Percentiles rank a stretch among this genome's conserved stretches.
These are phyloP conservation scores for Corythoichthys intestinalis DNA, from an alignment of 2,113 vertebrate species.

Conservation along the genomic window DNA sequence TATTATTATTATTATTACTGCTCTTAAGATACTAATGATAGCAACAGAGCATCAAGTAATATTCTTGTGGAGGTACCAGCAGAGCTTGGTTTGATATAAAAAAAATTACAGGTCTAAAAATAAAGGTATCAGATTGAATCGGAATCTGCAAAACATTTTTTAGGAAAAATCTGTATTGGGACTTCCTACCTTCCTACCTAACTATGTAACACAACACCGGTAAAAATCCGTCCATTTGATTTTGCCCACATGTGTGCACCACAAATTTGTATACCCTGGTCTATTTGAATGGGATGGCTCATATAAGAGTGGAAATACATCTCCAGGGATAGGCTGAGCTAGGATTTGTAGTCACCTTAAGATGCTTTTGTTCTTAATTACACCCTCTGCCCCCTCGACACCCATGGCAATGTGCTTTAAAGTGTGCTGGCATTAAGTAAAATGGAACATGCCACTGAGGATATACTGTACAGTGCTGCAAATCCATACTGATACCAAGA, in stretches of 20 bases:
- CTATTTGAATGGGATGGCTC: constrained; percentile 2
- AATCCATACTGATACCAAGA: constrained; percentile 48
- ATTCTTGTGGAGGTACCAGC: no score
- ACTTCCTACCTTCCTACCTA: no score
- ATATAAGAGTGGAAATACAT: constrained; percentile 14
- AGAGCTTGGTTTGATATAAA: no score
- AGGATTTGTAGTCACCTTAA: constrained; percentile 15
- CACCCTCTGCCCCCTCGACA: constrained; percentile 4
- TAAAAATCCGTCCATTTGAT: no score
- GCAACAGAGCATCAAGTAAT: no score
- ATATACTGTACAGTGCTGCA: constrained; percentile 39
- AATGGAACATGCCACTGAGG: constrained; percentile 35
- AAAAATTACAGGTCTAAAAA: no score
- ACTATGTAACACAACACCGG: no score
- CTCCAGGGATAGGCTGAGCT: background rate
- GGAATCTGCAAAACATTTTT: no score
- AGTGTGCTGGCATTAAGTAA: constrained; percentile 27
- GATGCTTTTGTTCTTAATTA: background rate
- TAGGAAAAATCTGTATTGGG: no score
- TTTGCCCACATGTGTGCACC: background rate
- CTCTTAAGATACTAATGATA: no score
- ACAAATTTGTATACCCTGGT: background rate
- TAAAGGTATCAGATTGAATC: no score
- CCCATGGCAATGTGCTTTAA: constrained; percentile 24
- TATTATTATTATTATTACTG: no score